These are phyloP conservation scores for Chironomus striatipennis DNA, from an alignment of 1,140 invertebrate genomes.

Conservation along the genomic window DNA sequence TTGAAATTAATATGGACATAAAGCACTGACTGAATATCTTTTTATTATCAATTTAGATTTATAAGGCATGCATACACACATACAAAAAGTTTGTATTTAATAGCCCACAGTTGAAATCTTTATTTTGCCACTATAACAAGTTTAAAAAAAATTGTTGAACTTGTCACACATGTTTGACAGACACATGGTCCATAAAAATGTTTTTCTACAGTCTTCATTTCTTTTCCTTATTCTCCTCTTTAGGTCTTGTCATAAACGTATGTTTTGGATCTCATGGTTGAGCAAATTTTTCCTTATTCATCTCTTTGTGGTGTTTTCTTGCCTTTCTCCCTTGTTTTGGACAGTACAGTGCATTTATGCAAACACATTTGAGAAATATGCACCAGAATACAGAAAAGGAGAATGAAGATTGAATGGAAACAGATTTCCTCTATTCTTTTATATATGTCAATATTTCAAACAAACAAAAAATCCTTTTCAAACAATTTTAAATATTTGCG, in stretches of 20 bases:
- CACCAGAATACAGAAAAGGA: not conserved
- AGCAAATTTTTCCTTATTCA: not conserved
- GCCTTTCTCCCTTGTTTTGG: too few species aligned
- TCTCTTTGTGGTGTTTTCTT: too few species aligned
- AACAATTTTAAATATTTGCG: not conserved
- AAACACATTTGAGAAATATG: too few species aligned
- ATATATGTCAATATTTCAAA: not conserved
- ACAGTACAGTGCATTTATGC: too few species aligned
- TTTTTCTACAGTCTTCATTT: not conserved
- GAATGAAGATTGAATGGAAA: slow-evolving; percentile 14
- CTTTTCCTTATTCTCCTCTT: not conserved
- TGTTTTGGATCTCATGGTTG: slow-evolving; percentile 1
- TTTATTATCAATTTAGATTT: too few species aligned
- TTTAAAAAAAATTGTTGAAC: not conserved
- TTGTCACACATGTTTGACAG: slow-evolving; percentile 12
- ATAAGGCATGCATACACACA: too few species aligned
- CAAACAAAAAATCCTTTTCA: not conserved
- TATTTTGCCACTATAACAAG: not conserved
- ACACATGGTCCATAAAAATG: not conserved
- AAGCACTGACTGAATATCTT: too few species aligned
- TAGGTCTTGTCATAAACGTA: not conserved
- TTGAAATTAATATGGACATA: too few species aligned
- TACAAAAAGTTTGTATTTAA: too few species aligned
- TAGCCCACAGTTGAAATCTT: too few species aligned
- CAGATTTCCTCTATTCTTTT: not conserved